Evolutionary conservation across 2,113 vertebrate genomes (phyloP).

Genomic region (Falcunculus frontatus): DNA sequence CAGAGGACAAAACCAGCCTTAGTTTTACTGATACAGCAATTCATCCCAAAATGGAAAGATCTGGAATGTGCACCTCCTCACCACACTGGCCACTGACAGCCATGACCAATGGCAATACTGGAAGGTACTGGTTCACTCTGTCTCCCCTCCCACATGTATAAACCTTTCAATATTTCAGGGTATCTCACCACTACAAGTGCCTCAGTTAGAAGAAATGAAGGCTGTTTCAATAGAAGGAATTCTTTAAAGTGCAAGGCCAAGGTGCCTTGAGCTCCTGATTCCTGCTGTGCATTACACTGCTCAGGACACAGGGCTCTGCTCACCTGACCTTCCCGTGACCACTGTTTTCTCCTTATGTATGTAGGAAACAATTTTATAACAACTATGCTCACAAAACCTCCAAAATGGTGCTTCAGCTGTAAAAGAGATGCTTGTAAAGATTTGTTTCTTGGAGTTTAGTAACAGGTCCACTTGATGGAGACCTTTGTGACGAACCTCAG

Average conservation of each 20-base stretch:
- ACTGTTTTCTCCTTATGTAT: neutral
- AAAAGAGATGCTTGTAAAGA: neutral
- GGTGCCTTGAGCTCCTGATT: neutral
- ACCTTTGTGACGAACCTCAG: rapidly evolving
- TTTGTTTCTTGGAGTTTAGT: neutral
- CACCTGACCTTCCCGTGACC: neutral
- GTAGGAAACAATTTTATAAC: neutral
- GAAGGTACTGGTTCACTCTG: neutral
- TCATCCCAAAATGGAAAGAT: neutral
- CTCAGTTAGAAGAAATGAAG: neutral
- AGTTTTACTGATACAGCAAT: neutral
- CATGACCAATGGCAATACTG: rapidly evolving
- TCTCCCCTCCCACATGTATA: rapidly evolving
- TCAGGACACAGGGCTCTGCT: neutral
- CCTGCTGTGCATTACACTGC: neutral
- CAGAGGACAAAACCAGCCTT: neutral
- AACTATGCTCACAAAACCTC: neutral
- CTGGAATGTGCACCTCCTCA: neutral
- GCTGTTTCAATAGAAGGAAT: neutral
- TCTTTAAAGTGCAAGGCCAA: neutral
- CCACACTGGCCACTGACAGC: neutral
- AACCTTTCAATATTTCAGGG: neutral
- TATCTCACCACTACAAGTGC: neutral
- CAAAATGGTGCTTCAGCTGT: neutral
- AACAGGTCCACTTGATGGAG: neutral